Conservation (phyloP, 2,113 vertebrate species). For the Salvelinus fontinalis region DNA sequence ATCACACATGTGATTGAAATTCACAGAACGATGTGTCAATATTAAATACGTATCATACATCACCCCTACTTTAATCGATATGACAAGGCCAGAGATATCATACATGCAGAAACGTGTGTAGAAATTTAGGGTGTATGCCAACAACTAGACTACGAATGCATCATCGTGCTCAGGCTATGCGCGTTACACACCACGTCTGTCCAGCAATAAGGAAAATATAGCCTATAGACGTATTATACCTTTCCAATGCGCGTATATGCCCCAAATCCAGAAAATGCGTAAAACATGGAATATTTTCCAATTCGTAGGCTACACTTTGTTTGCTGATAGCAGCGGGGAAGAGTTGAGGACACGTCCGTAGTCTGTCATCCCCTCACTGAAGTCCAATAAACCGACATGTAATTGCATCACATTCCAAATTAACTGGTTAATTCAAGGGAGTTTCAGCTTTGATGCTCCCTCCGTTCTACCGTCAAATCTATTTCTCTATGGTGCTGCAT, state of each 20-base stretch:
- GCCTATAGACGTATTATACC: no score
- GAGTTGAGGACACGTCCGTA: neutral
- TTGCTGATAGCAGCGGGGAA: neutral
- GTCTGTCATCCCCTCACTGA: neutral
- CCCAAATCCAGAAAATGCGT: neutral
- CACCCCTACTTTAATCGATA: neutral
- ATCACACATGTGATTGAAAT: neutral
- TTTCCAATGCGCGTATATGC: neutral
- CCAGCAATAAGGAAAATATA: neutral
- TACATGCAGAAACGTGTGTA: neutral
- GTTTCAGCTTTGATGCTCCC: neutral
- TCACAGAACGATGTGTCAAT: neutral
- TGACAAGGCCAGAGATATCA: neutral
- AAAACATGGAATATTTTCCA: neutral
- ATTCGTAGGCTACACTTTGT: neutral
- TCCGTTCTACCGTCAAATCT: neutral
- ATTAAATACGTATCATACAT: neutral
- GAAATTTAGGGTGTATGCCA: neutral
- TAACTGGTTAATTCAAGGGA: neutral
- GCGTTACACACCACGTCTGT: neutral
- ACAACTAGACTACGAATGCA: neutral
- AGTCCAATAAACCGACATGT: neutral
- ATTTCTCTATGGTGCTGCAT: neutral
- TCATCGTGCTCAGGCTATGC: neutral
- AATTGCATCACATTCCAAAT: neutral